Evolutionary conservation across 1,140 invertebrate genomes (phyloP).

Genomic region (Babylonia areolata): DNA sequence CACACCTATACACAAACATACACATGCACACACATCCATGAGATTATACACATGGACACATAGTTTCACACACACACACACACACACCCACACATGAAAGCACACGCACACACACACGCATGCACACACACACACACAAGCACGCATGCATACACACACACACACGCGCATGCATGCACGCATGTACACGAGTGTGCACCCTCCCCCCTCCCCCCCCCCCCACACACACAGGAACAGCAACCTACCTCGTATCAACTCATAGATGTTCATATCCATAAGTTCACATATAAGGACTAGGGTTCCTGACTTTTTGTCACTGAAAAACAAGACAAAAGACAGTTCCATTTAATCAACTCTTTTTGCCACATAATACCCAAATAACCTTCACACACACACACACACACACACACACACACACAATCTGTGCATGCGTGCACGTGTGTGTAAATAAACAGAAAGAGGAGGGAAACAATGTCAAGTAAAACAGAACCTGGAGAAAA

Average conservation of each 20-base stretch:
- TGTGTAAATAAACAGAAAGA: conserved; percentile 1
- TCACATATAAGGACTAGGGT: conserved; percentile 82
- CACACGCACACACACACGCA: background rate
- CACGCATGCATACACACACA: background rate
- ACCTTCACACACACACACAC: no score
- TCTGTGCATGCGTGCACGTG: background rate
- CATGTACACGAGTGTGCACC: no score
- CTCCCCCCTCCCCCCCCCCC: no score
- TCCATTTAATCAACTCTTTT: background rate
- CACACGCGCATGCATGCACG: conserved; percentile 11
- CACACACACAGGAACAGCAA: conserved; percentile 24
- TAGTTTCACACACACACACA: background rate
- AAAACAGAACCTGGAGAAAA: no score
- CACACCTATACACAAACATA: conserved; percentile 9
- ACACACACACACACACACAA: background rate
- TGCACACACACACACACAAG: background rate
- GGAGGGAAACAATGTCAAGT: background rate
- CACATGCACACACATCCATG: conserved; percentile 5
- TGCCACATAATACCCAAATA: no score
- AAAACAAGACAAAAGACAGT: conserved; percentile 55
- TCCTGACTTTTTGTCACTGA: conserved; percentile 78
- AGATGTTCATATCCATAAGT: conserved; percentile 84
- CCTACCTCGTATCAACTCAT: conserved; percentile 80
- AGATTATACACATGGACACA: background rate
- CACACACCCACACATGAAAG: background rate